Evolutionary conservation across 1,140 invertebrate species (phyloP).

Genomic region (Pseudobourletiella spinata): DNA sequence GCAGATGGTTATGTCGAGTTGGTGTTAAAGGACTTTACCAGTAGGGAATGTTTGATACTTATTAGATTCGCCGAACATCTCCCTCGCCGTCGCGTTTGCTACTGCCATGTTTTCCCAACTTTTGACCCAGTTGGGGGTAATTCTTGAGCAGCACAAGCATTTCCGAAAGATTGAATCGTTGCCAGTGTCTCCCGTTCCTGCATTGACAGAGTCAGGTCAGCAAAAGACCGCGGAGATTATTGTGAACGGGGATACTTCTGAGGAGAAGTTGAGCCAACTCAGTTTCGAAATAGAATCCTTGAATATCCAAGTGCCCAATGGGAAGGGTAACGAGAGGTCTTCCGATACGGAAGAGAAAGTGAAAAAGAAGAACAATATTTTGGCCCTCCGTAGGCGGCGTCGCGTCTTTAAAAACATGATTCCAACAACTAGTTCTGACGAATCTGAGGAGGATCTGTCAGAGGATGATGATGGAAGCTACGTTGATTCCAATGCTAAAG

Average conservation of each 20-base stretch:
- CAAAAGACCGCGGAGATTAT: background rate
- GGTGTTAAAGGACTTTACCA: background rate
- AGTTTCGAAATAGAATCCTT: background rate
- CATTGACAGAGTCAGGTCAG: background rate
- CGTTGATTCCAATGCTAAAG: background rate
- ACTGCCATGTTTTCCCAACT: constrained; percentile 26
- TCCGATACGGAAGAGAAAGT: background rate
- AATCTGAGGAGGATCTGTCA: background rate
- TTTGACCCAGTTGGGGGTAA: constrained; percentile 9
- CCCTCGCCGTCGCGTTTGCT: constrained; percentile 31
- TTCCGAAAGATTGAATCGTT: constrained; percentile 3
- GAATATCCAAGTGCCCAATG: background rate
- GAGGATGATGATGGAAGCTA: background rate
- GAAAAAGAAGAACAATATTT: background rate
- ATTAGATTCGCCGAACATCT: constrained; percentile 25
- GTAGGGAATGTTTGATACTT: too few species aligned
- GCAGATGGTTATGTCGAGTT: background rate
- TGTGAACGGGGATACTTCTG: background rate
- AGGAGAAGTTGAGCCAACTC: background rate
- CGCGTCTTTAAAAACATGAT: background rate
- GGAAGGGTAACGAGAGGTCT: background rate
- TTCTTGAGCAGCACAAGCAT: constrained; percentile 21
- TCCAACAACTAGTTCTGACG: background rate
- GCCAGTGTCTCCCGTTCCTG: background rate
- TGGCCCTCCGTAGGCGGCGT: background rate